Conservation (phyloP, 2,888 invertebrate species). For the Tortricodes alternella region DNA sequence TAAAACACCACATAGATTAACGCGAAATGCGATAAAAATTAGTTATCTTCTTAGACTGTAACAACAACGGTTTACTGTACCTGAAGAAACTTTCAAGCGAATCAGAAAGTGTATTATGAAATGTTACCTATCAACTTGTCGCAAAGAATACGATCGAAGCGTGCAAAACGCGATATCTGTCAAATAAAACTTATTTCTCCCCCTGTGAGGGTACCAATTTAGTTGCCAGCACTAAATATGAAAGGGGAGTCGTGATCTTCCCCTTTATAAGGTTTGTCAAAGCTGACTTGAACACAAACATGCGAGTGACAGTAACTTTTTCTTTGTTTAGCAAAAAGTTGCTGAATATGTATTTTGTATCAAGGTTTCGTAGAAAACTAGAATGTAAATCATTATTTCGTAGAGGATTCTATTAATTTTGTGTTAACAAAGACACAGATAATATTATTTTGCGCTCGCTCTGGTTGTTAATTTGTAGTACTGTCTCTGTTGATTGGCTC, state of each 20-base stretch:
- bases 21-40: too few species aligned
- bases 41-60: not conserved
- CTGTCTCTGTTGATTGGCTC: not conserved
- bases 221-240: slow-evolving; percentile 70
- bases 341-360: not conserved
- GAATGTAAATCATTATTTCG: not conserved
- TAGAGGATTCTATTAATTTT: too few species aligned
- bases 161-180: slow-evolving; percentile 56
- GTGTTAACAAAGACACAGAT: not conserved
- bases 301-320: slow-evolving; percentile 20
- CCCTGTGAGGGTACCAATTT: slow-evolving; percentile 69
- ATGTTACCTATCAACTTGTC: slow-evolving; percentile 43
- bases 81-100: slow-evolving; percentile 8
- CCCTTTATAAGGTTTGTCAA: slow-evolving; percentile 51
- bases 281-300: slow-evolving; percentile 52
- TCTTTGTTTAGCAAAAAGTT: slow-evolving; percentile 17
- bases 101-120: slow-evolving; percentile 25
- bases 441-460: not conserved
- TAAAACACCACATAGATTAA: too few species aligned
- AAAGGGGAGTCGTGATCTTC: slow-evolving; percentile 62
- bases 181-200: slow-evolving; percentile 67
- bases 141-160: slow-evolving; percentile 41
- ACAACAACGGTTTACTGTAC: not conserved
- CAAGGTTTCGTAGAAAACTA: not conserved
- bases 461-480: not conserved